Percentiles rank a stretch among this genome's conserved stretches.
phyloP scores from a whole-genome alignment of 1,140 invertebrate species.

The Battus philenor region DNA sequence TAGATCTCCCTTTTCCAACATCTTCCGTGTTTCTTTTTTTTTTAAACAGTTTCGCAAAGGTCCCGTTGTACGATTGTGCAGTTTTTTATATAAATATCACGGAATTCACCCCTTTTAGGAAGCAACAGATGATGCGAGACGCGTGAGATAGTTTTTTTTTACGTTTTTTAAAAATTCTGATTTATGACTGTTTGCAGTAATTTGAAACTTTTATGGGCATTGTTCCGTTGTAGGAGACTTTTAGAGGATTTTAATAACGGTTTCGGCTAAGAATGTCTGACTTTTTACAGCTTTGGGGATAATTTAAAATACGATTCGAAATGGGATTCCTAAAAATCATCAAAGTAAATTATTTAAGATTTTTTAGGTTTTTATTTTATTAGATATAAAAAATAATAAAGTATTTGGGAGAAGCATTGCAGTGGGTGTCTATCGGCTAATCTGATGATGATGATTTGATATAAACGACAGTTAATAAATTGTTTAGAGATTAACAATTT shows the following conservation, averaged over 20 bases:
- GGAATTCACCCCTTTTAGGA: conserved; percentile 67
- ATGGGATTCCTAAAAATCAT: too few relatives aligned
- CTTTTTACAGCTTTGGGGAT: too few relatives aligned
- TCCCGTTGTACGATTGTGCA: conserved; percentile 39
- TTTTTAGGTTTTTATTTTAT: too few relatives aligned
- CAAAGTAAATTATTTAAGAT: too few relatives aligned
- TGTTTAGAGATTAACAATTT: too few relatives aligned
- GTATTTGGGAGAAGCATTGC: too few relatives aligned
- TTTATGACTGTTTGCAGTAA: conserved; percentile 74
- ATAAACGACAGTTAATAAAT: too few relatives aligned
- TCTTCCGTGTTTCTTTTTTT: conserved; percentile 56
- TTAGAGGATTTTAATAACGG: conserved; percentile 45
- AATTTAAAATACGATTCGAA: too few relatives aligned
- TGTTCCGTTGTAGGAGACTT: conserved; percentile 40
- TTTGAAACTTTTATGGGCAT: conserved; percentile 69
- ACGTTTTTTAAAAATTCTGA: conserved; percentile 40
- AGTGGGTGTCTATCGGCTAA: too few relatives aligned
- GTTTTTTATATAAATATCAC: conserved; percentile 33
- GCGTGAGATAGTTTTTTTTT: conserved; percentile 68
- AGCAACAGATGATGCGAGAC: conserved; percentile 50
- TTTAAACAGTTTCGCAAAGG: conserved; percentile 54
- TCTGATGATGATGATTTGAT: too few relatives aligned
- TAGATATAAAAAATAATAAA: too few relatives aligned
- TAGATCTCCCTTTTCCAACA: conserved; percentile 41
- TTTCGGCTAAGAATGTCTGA: conserved; percentile 24